Conservation (phyloP, 2,113 vertebrate species). For the Bettongia penicillata region DNA sequence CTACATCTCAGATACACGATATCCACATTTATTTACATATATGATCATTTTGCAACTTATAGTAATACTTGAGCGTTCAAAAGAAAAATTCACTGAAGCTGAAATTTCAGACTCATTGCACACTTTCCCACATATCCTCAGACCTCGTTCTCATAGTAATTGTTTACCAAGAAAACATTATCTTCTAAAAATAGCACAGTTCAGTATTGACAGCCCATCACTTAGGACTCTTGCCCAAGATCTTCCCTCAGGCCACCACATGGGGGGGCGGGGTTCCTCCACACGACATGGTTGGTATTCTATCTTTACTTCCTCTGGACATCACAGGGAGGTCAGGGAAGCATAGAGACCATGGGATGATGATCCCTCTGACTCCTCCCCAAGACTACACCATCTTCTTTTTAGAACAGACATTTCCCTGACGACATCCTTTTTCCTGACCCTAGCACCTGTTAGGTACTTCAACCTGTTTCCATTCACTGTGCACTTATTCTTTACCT, state of each 20-base stretch:
- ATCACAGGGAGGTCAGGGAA: not conserved
- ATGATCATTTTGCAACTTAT: not conserved
- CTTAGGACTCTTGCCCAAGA: not conserved
- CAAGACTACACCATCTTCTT: not conserved
- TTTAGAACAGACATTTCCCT: not conserved
- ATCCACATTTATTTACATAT: not conserved
- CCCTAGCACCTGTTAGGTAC: not conserved
- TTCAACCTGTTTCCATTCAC: not conserved
- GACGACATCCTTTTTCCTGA: not conserved
- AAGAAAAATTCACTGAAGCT: not conserved
- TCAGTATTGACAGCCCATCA: not conserved
- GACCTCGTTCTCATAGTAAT: not conserved
- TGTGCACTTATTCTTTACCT: not conserved
- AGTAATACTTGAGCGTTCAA: not conserved
- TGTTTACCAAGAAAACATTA: not conserved
- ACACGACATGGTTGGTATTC: not conserved
- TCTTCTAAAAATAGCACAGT: not conserved
- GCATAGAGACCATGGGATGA: not conserved
- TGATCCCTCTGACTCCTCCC: not conserved
- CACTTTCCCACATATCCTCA: not conserved
- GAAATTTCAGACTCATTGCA: not conserved
- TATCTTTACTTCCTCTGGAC: not conserved
- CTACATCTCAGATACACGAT: not conserved
- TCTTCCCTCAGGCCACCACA: not conserved
- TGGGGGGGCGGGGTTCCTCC: not conserved